Conservation (phyloP, 2,797 vertebrate species). For the Trematomus bernacchii region DNA sequence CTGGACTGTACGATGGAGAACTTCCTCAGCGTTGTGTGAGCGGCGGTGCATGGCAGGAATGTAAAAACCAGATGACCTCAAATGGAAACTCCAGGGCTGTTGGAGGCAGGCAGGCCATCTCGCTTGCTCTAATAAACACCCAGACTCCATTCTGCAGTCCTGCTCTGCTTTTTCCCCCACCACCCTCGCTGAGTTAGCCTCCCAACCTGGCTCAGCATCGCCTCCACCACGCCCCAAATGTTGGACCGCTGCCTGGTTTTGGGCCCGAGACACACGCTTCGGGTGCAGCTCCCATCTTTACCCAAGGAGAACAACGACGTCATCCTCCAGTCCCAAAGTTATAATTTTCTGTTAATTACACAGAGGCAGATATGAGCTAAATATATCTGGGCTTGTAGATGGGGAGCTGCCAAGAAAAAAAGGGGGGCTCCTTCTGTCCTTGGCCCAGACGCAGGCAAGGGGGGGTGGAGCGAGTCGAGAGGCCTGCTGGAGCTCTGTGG, state of each 20-base stretch:
- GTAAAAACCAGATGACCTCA: slow-evolving; percentile 84
- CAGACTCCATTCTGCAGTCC: slow-evolving; percentile 36
- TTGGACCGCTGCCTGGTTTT: slow-evolving; percentile 59
- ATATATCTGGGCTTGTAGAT: slow-evolving; percentile 69
- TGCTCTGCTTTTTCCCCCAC: slow-evolving; percentile 19
- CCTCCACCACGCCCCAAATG: slow-evolving; percentile 63
- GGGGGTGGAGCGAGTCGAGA: slow-evolving; percentile 38
- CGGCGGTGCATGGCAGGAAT: slow-evolving; percentile 77
- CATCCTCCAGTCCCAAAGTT: slow-evolving; percentile 70
- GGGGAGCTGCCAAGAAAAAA: slow-evolving; percentile 21
- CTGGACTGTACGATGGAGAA: slow-evolving; percentile 47
- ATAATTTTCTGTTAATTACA: slow-evolving; percentile 87
- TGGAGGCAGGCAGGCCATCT: slow-evolving; percentile 68
- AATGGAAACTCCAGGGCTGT: slow-evolving; percentile 81
- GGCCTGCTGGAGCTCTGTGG: slow-evolving; percentile 75
- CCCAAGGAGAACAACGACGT: slow-evolving; percentile 74
- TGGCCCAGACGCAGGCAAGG: slow-evolving; percentile 37
- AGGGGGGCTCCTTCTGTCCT: slow-evolving; percentile 49
- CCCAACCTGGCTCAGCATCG: slow-evolving; percentile 55
- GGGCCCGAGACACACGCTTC: slow-evolving; percentile 33
- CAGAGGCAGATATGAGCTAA: slow-evolving; percentile 75
- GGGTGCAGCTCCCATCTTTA: slow-evolving; percentile 34
- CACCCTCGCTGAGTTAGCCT: slow-evolving; percentile 24
- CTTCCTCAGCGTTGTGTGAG: slow-evolving; percentile 65
- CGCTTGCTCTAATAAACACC: slow-evolving; percentile 72